Evolutionary conservation across 2,113 vertebrate genomes (phyloP).

Genomic region (Nycticryphes semicollaris): DNA sequence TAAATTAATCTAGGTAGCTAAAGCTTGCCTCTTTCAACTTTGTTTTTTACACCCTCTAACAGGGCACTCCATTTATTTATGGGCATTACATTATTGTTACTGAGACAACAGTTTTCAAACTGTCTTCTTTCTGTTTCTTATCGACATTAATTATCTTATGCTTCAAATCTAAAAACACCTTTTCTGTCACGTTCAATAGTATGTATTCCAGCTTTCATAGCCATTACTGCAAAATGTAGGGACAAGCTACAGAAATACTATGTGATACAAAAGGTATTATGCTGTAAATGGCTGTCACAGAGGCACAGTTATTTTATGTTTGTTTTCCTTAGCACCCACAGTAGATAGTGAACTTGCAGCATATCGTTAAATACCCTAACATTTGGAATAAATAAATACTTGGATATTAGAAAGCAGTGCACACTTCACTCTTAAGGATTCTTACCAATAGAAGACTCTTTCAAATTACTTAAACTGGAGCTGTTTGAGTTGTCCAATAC

Average conservation of each 20-base stretch:
- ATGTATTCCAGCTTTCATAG: background rate
- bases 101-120: background rate
- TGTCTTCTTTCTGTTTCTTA: background rate
- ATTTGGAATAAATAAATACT: background rate
- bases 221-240: background rate
- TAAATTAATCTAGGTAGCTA: background rate
- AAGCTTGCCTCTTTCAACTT: background rate
- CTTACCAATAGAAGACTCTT: constrained; percentile 72
- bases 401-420: background rate
- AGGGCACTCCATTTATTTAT: background rate
- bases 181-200: background rate
- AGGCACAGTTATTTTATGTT: background rate
- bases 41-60: background rate
- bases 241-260: background rate
- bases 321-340: background rate
- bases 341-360: background rate
- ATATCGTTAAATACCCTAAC: background rate
- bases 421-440: background rate
- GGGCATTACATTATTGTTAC: background rate
- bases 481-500: constrained; percentile 46
- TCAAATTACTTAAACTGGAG: constrained; percentile 61
- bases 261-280: background rate
- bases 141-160: background rate
- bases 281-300: background rate
- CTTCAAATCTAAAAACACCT: background rate